phyloP scores from a whole-genome alignment of 1,140 invertebrate genomes.

The Drosophila nigrodunni region DNA sequence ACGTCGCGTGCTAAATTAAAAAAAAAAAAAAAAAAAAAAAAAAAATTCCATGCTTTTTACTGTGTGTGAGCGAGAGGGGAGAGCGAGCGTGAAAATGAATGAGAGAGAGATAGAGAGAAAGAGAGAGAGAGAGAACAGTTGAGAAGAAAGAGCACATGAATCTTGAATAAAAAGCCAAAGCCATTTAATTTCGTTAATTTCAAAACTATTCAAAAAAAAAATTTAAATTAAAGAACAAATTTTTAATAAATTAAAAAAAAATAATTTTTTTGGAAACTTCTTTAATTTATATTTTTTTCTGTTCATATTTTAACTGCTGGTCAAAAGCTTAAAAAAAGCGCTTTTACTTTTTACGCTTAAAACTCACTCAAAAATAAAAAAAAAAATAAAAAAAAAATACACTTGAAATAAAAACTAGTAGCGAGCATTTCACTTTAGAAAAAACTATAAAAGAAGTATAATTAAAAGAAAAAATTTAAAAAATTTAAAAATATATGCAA shows the following conservation, averaged over 20 bases:
- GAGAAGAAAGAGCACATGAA: slow-evolving; percentile 76
- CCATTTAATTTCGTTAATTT: slow-evolving; percentile 63
- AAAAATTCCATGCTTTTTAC: slow-evolving; percentile 14
- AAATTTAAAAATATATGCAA: slow-evolving; percentile 17
- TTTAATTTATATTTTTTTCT: slow-evolving; percentile 15
- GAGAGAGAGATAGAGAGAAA: slow-evolving; percentile 9
- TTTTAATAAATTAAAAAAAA: not conserved
- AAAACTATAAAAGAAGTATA: slow-evolving; percentile 17
- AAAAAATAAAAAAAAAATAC: slow-evolving; percentile 27
- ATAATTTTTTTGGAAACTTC: slow-evolving; percentile 7
- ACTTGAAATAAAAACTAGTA: slow-evolving; percentile 27
- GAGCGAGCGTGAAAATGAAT: slow-evolving; percentile 20
- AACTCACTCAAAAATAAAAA: slow-evolving; percentile 43
- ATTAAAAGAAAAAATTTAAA: slow-evolving; percentile 32
- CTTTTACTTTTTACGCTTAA: slow-evolving; percentile 49
- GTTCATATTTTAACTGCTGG: slow-evolving; percentile 11
- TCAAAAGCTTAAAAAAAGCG: slow-evolving; percentile 37
- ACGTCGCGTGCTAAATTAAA: slow-evolving; percentile 25
- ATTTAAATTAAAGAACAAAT: slow-evolving; percentile 36
- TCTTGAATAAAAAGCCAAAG: slow-evolving; percentile 76
- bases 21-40: slow-evolving; percentile 5
- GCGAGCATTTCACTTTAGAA: slow-evolving; percentile 35
- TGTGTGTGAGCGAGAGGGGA: slow-evolving; percentile 26
- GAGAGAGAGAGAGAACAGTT: slow-evolving; percentile 64
- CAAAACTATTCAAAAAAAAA: slow-evolving; percentile 14